Base-by-base conservation (phyloP, 2,113 vertebrate species). In the Nerophis ophidion region DNA sequence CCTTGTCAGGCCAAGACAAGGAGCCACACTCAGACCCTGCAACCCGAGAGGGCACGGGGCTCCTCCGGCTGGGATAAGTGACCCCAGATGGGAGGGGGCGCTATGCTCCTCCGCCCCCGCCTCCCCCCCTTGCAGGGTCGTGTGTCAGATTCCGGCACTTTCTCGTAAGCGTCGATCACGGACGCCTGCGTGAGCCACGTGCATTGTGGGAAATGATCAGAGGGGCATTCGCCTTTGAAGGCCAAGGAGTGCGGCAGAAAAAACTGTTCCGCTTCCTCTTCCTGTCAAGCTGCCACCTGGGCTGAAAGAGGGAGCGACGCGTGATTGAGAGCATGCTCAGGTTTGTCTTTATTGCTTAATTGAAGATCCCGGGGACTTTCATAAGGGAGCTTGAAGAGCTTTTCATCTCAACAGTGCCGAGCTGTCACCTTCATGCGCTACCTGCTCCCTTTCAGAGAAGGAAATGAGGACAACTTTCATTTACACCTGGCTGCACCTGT, bases 141-240 rank as follows among this genome's bases (percentile, higher is more conserved):
- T 88, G 85, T 91, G 90, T 81, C 81, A 88, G 89, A 92, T 89
- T 90, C 86, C 89, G 89, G 90, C 60, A 75, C 85, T 91, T 88
- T 93, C 91, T 93, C 91, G 92, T 92, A 91, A 93, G 89, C 85
- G 79, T 81, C 86, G 90, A 92, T 93, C 92, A 91, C 88, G 88
- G 84, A 84, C 87, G 85, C 89, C 85, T 89, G 83, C 82, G 4
- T 83, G 81, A 77, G 81, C 72, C 82, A 84, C 66, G 77, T 91
- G 93, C 90, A 91, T 91, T 90, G 91, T 89, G 87, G 91, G 88
- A 93, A 93, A 92, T 89, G 57, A 90, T 87, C 88, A 90, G 78
- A 50, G 70, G 86, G 84, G 71, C 74, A 81, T 90, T 91, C 89
- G 83, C 88, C 89, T 92, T 92, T 93, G 89, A 92, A 80, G 80